Percentiles rank a stretch among this genome's conserved stretches.
phyloP scores from a whole-genome alignment of 1,140 invertebrate species.

The Hypothenemus hampei region DNA sequence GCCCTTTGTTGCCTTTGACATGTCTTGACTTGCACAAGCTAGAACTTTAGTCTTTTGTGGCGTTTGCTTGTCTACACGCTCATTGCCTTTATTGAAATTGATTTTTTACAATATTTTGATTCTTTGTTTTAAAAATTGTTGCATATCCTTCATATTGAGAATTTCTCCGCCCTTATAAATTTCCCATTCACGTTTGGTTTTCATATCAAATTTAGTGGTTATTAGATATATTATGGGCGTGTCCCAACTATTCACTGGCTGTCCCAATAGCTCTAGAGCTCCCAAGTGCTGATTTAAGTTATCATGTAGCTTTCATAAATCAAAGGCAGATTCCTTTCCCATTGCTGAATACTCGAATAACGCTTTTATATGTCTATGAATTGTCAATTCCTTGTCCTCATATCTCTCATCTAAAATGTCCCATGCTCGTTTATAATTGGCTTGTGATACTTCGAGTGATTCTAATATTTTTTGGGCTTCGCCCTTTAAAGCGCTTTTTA shows the following conservation, averaged over 20 bases:
- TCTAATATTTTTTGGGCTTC: background rate
- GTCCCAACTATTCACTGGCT: conserved; percentile 2
- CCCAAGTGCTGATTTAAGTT: background rate
- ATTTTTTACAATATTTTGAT: conserved; percentile 3
- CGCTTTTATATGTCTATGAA: conserved; percentile 5
- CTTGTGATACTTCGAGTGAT: background rate
- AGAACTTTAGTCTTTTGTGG: too few relatives aligned
- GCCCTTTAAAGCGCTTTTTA: background rate
- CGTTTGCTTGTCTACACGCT: too few relatives aligned
- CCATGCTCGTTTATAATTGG: conserved; percentile 7
- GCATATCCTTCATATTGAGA: background rate
- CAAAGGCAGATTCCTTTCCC: background rate
- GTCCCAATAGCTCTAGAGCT: background rate
- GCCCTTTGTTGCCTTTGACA: background rate
- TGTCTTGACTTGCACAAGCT: background rate
- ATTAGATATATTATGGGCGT: conserved; percentile 1
- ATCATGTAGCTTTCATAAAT: background rate
- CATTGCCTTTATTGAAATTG: background rate
- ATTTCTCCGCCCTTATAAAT: background rate
- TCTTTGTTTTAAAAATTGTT: conserved; percentile 5
- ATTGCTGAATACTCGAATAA: conserved; percentile 1
- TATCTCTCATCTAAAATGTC: background rate
- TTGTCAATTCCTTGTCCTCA: conserved; percentile 5
- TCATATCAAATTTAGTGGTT: conserved; percentile 7
- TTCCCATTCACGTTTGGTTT: conserved; percentile 10